Percentiles rank a stretch among this genome's conserved stretches.
Evolutionary conservation across 2,888 invertebrate genomes (phyloP).

Genomic region (Pycnomerus fuliginosus): DNA sequence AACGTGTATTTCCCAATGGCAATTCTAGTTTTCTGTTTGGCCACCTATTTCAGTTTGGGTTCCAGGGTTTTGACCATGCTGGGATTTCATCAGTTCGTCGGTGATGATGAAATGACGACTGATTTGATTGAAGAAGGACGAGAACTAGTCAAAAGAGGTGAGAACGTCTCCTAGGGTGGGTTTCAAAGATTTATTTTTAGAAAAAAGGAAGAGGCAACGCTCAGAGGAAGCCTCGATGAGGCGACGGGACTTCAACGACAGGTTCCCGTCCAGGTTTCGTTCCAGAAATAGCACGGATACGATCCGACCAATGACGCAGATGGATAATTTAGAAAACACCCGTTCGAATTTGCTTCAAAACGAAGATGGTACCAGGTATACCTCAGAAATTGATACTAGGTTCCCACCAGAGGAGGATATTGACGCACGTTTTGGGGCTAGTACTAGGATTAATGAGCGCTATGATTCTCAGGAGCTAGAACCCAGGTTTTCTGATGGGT

Average conservation of each 20-base stretch:
- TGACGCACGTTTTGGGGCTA: conserved; percentile 66
- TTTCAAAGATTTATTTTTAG: conserved; percentile 50
- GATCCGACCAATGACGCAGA: conserved; percentile 56
- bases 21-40: conserved; percentile 87
- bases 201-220: conserved; percentile 78
- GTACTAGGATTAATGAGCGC: conserved; percentile 56
- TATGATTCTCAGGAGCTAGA: conserved; percentile 45
- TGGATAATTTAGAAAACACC: conserved; percentile 68
- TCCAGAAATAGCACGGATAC: conserved; percentile 54
- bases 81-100: conserved; percentile 97
- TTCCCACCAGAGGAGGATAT: conserved; percentile 51
- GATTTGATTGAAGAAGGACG: conserved; percentile 93
- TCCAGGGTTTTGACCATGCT: conserved; percentile 85
- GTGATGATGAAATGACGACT: conserved; percentile 88
- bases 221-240: conserved; percentile 77
- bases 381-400: conserved; percentile 45
- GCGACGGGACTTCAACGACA: conserved; percentile 70
- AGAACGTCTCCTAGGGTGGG: conserved; percentile 15
- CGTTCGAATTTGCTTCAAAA: conserved; percentile 77
- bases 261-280: conserved; percentile 58
- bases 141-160: conserved; percentile 87
- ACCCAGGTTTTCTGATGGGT: conserved; percentile 47
- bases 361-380: conserved; percentile 57
- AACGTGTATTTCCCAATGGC: conserved; percentile 99
- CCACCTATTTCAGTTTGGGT: conserved; percentile 93